Evolutionary conservation across 1,140 invertebrate species (phyloP).

Genomic region (Littorina saxatilis): DNA sequence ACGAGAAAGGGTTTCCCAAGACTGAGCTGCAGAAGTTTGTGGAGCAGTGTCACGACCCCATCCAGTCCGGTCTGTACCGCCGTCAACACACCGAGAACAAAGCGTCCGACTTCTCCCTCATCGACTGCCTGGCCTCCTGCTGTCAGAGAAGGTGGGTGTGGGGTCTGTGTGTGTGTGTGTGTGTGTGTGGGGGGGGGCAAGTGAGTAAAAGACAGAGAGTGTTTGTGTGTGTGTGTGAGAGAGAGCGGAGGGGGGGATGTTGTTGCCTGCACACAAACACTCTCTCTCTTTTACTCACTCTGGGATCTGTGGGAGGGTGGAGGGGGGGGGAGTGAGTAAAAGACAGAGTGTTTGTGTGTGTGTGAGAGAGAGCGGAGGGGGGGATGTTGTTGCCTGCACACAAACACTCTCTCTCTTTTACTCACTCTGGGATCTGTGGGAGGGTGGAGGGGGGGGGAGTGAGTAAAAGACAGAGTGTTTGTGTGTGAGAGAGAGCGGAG

Average conservation of each 20-base stretch:
- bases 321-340: too few species aligned
- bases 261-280: neutral
- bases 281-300: neutral
- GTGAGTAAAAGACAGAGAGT: neutral
- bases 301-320: neutral
- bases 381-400: too few species aligned
- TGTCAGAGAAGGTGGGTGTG: too few species aligned
- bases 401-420: too few species aligned
- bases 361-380: too few species aligned
- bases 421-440: too few species aligned
- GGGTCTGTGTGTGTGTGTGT: too few species aligned
- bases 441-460: too few species aligned
- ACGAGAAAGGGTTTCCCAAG: constrained; percentile 90
- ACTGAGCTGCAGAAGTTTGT: constrained; percentile 89
- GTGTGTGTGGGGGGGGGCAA: constrained; percentile 47
- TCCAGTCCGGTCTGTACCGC: constrained; percentile 57
- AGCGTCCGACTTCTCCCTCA: constrained; percentile 40
- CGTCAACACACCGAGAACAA: constrained; percentile 48
- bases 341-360: too few species aligned
- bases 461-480: too few species aligned
- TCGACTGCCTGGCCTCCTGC: constrained; percentile 49
- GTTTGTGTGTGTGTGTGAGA: too few species aligned
- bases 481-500: too few species aligned
- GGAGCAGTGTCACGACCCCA: constrained; percentile 60
- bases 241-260: neutral